phyloP scores from a whole-genome alignment of 2,888 invertebrate species.

The Zygogramma bicolorata region DNA sequence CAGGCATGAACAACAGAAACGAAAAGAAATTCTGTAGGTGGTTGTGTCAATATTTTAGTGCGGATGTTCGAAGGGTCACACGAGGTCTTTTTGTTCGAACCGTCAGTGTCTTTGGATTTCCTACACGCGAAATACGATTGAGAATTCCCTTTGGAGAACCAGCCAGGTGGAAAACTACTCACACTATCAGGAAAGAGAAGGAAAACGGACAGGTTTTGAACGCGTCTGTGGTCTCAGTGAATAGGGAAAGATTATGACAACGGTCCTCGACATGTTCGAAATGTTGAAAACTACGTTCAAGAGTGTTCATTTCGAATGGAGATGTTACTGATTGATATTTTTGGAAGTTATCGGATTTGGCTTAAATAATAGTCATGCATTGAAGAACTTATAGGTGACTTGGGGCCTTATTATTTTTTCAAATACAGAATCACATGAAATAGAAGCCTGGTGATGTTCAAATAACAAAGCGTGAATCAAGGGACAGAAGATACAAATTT shows the following conservation, averaged over 20 bases:
- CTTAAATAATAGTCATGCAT: too few relatives aligned
- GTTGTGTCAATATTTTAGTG: background rate
- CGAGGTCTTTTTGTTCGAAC: background rate
- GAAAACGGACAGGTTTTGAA: background rate
- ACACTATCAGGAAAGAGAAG: background rate
- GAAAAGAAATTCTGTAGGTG: background rate
- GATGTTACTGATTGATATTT: too few relatives aligned
- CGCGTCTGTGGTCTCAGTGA: background rate
- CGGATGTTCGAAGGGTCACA: background rate
- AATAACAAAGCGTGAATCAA: too few relatives aligned
- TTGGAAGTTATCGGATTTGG: too few relatives aligned
- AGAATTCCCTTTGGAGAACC: background rate
- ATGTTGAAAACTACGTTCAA: too few relatives aligned
- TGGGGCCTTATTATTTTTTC: too few relatives aligned
- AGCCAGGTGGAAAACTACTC: background rate
- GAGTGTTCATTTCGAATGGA: too few relatives aligned
- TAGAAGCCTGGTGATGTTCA: too few relatives aligned
- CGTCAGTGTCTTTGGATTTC: slow-evolving; percentile 4
- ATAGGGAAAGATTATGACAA: background rate
- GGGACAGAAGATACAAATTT: too few relatives aligned
- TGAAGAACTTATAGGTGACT: too few relatives aligned
- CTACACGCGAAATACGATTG: background rate
- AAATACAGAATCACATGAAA: too few relatives aligned
- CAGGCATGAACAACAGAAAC: background rate
- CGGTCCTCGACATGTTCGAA: background rate